These are phyloP conservation scores for Cotesia glomerata DNA, from an alignment of 1,140 invertebrate species.

Conservation along the genomic window DNA sequence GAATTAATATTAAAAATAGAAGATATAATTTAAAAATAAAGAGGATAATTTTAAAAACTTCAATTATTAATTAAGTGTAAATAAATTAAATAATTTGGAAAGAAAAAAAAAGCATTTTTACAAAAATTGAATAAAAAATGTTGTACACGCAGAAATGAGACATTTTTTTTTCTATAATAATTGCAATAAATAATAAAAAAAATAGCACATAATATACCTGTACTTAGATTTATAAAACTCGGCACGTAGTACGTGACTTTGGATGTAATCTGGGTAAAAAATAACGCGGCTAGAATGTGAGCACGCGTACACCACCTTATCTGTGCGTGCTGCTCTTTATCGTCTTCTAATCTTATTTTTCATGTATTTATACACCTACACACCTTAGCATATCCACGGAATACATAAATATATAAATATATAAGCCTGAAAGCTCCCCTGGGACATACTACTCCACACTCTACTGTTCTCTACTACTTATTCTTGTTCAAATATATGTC, in stretches of 20 bases:
- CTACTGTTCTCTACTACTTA: neutral
- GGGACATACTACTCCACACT: neutral
- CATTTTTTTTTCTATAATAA: too few relatives aligned
- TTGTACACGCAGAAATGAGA: too few relatives aligned
- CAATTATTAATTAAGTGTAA: too few relatives aligned
- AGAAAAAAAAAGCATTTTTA: too few relatives aligned
- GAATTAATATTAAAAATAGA: too few relatives aligned
- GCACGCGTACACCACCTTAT: neutral
- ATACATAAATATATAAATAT: neutral
- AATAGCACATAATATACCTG: neutral
- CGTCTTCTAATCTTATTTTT: slow-evolving; percentile 24
- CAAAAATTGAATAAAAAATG: too few relatives aligned
- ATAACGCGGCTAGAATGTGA: neutral
- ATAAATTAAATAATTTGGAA: too few relatives aligned
- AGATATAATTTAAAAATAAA: too few relatives aligned
- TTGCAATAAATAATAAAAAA: too few relatives aligned
- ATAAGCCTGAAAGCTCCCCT: neutral
- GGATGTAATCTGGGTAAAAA: slow-evolving; percentile 17
- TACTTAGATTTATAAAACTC: neutral
- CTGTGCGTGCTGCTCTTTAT: slow-evolving; percentile 29
- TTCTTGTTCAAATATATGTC: too few relatives aligned
- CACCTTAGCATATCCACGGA: neutral
- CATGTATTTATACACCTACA: slow-evolving; percentile 2
- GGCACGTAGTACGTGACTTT: slow-evolving; percentile 3
- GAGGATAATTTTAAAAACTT: too few relatives aligned